Evolutionary conservation across 1,140 invertebrate species (phyloP), one percentile per base, ranked within the genome.

Genomic region (Drosophila sucinea): DNA sequence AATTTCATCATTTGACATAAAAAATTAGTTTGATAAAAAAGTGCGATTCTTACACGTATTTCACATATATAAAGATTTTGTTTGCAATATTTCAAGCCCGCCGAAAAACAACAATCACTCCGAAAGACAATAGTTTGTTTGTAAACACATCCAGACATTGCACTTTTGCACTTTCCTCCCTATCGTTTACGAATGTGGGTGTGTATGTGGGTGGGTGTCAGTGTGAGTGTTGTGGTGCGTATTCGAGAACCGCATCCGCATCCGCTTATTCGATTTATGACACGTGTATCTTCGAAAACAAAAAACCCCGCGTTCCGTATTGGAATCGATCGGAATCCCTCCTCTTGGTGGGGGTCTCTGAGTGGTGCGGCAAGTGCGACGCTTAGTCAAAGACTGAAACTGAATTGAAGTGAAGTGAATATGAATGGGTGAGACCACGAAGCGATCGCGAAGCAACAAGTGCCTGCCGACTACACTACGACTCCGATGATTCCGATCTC

Each of bases 301-400:
- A 27, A 55, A 30, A 62, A 25, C 29, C 8, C 8, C 17, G 38
- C 17, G 11, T 40, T 30, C 41, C 29, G 17, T 8, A 55, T 30
- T 55, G 51, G 38, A 64, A 44, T 41, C 25, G 55, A 57, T 76
- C 35, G 30, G 38, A 62, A 25, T 56, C 35, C 27, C 55, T 72
- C 41, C 71, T 55, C 66, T 67, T 73, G 44, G 68, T 44, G 58
- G 38, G 69, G 35, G 68, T 70, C 71, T 60, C 71, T 73, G 60
- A 38, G 73, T 70, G 17, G 56, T 77, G 73, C 73, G 83, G 77
- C 83, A 71, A 89, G 79, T 76, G 80, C 80, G 65, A 83, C 73
- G 84, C 76, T 80, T 70, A 89, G 79, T 89, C 83, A 89, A 87
- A 87, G 84, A 87, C 83, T 89, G 83, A 87, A 70, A 89, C 84